Conservation (phyloP, 2,113 vertebrate genomes). For the Argyrosomus japonicus region DNA sequence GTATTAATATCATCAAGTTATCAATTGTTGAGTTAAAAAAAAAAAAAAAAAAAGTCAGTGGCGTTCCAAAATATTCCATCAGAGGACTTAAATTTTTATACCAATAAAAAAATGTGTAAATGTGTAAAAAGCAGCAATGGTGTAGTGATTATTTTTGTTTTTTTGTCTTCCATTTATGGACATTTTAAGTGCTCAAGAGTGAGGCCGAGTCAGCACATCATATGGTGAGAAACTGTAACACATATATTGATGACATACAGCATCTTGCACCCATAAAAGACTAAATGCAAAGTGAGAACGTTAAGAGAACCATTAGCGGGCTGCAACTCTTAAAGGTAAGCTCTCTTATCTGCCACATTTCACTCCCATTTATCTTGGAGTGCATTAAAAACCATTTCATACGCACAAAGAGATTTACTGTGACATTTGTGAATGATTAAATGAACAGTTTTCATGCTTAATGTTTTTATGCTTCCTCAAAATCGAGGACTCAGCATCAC, state of each 20-base stretch:
- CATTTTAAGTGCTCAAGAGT: not conserved
- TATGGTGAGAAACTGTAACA: constrained; percentile 24
- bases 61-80: not conserved
- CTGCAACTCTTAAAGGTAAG: constrained; percentile 26
- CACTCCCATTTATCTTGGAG: not conserved
- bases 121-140: not conserved
- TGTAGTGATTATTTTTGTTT: not conserved
- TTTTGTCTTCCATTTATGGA: not conserved
- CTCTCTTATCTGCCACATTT: not conserved
- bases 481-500: not conserved
- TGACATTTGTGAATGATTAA: constrained; percentile 19
- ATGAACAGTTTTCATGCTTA: not conserved
- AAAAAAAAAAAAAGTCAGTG: not conserved
- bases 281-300: not conserved
- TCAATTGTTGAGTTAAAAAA: not conserved
- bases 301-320: too few species aligned
- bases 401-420: not conserved
- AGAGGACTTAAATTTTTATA: constrained; percentile 38
- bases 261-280: constrained; percentile 4
- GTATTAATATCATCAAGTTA: not conserved
- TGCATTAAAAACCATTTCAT: not conserved
- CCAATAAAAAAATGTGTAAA: constrained; percentile 36
- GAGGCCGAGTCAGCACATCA: constrained; percentile 23
- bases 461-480: not conserved
- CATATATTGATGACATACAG: constrained; percentile 17